Evolutionary conservation across 2,888 invertebrate species (phyloP).

Genomic region (Scaptomyza polygonia): DNA sequence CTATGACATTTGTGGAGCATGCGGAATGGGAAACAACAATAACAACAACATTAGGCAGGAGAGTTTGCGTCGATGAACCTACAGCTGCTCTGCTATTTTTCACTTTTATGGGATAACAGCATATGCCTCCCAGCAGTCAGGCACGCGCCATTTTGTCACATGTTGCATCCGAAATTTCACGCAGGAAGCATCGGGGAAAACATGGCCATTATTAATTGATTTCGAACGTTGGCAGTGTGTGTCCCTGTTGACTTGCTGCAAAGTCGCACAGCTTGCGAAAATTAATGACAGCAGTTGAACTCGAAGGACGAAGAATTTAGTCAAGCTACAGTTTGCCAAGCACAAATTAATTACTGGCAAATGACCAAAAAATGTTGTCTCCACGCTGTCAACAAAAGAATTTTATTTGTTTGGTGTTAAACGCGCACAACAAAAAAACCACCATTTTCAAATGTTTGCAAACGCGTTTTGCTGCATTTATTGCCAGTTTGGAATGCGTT

Average conservation of each 20-base stretch:
- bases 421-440: background rate
- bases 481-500: background rate
- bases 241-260: slow-evolving; percentile 13
- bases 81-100: background rate
- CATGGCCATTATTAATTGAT: slow-evolving; percentile 69
- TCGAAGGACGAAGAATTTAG: slow-evolving; percentile 30
- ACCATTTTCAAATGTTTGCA: background rate
- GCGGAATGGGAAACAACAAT: slow-evolving; percentile 30
- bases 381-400: background rate
- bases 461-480: background rate
- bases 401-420: background rate
- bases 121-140: slow-evolving; percentile 6
- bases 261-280: slow-evolving; percentile 43
- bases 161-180: slow-evolving; percentile 57
- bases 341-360: slow-evolving; percentile 63
- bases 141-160: slow-evolving; percentile 53
- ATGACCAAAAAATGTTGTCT: slow-evolving; percentile 22
- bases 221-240: slow-evolving; percentile 31
- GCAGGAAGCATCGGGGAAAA: slow-evolving; percentile 6
- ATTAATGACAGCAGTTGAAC: slow-evolving; percentile 51
- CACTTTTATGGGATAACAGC: slow-evolving; percentile 13
- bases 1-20: slow-evolving; percentile 35
- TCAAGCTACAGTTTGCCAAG: slow-evolving; percentile 6
- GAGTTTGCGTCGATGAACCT: slow-evolving; percentile 15
- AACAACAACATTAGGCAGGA: slow-evolving; percentile 16